A percentile compares a stretch with the other conserved stretches of the same genome.
These are phyloP conservation scores for Carollia perspicillata DNA, from an alignment of 2,113 vertebrate genomes.

Conservation along the genomic window DNA sequence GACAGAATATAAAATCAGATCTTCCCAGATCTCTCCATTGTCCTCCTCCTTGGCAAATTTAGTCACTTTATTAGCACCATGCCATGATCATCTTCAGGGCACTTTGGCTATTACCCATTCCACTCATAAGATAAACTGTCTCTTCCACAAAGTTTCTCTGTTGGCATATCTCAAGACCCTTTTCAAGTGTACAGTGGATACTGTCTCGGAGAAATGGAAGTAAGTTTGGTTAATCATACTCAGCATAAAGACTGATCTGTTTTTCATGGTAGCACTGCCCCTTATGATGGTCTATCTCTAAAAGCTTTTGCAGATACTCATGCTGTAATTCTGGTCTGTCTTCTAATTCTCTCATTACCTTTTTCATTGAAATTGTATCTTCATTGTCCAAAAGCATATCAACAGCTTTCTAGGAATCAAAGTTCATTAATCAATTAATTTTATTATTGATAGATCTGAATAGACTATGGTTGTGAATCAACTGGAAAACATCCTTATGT, in stretches of 20 bases:
- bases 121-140: conserved; percentile 96
- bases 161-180: conserved; percentile 98
- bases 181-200: conserved; percentile 94
- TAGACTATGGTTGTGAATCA: conserved; percentile 98
- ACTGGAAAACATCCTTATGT: conserved; percentile 96
- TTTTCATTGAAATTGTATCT: conserved; percentile 97
- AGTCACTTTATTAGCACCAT: conserved; percentile 96
- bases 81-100: conserved; percentile 99
- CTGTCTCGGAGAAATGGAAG: conserved; percentile 96
- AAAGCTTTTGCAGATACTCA: conserved; percentile 93
- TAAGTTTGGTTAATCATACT: conserved; percentile 94
- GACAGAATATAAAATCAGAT: conserved; percentile 97
- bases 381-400: conserved; percentile 99
- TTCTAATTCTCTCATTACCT: conserved; percentile 93
- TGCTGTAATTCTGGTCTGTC: conserved; percentile 94
- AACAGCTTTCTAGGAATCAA: conserved; percentile 99
- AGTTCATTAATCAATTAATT: conserved; percentile 98
- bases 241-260: conserved; percentile 96
- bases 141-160: conserved; percentile 98
- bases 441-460: conserved; percentile 98
- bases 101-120: conserved; percentile 97
- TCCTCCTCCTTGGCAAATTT: conserved; percentile 99
- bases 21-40: conserved; percentile 97
- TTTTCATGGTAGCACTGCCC: conserved; percentile 95
- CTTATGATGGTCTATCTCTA: conserved; percentile 98